Base-by-base conservation (phyloP, 2,113 vertebrate species). In the Ardeotis arabs region DNA sequence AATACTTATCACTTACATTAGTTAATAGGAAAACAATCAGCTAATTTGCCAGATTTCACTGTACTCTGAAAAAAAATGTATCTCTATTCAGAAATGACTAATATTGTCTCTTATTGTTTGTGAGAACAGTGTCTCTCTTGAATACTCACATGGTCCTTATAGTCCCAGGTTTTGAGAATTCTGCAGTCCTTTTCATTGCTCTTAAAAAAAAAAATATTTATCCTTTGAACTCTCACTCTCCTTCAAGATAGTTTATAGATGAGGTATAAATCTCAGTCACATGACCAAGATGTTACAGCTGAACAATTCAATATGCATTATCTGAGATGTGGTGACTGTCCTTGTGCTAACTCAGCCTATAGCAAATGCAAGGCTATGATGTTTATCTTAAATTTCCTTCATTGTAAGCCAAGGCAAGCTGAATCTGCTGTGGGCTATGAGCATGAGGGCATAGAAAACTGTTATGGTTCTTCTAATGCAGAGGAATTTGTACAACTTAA, bases 11-110 rank as follows among this genome's bases (percentile, higher is more conserved):
- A 52, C 9, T 69, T 45, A 12, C 60, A 70, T 47, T 47, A 63
- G 25, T 73, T 90, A 96, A 91, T 24, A 73, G 44, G 63, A 83
- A 93, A 95, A 87, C 29, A 92, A 89, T 67, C 56, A 87, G 7
- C 44, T 84, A 52, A 93, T 95, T 94, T 91, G 31, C 13, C 82
- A 81, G 22, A 28, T 67, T 95, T 73, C 20, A 2, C 27, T 82
- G 18, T 41, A 56, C 6, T 14, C 21, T 86, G 35, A 47, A n/a
- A 76, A 76, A 70, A 77, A 77, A 37, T 2, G 0, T 13, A 39
- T n/a, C 47, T 20, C 24, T 70, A 35, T 84, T 94, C 92, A 95
- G 76, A 81, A 90, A 88, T 67, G 0, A 29, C n/a, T 84, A 45
- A 63, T 33, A 50, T 64, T 67, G 21, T 80, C 13, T 86, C 37